A percentile compares a stretch with the other conserved stretches of the same genome.
These are phyloP conservation scores for Matsumurasca onukii DNA, from an alignment of 1,140 invertebrate genomes.

Conservation along the genomic window DNA sequence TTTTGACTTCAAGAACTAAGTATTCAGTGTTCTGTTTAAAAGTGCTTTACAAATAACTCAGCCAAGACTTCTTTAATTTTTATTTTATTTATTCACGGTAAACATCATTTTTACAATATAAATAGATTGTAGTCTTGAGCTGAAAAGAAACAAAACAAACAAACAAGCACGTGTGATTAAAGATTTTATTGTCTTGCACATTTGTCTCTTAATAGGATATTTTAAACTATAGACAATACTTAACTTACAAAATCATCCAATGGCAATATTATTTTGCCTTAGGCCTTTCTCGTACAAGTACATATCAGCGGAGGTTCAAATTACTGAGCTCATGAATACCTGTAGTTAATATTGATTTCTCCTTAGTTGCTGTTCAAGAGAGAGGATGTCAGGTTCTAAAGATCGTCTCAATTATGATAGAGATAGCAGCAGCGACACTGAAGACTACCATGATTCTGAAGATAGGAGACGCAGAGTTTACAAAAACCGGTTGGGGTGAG, in stretches of 20 bases:
- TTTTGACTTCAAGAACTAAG: no score
- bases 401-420: slow-evolving; percentile 55
- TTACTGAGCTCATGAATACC: no score
- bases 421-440: slow-evolving; percentile 70
- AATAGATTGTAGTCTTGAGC: no score
- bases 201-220: not conserved
- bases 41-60: no score
- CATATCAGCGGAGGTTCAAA: not conserved
- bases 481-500: slow-evolving; percentile 63
- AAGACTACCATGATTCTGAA: slow-evolving; percentile 65
- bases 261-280: not conserved
- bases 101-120: no score
- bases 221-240: not conserved
- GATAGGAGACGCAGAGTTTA: slow-evolving; percentile 61
- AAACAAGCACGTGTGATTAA: not conserved
- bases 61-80: no score
- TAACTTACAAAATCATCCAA: not conserved
- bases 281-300: not conserved
- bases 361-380: slow-evolving; percentile 28
- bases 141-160: no score
- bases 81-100: no score
- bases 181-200: not conserved
- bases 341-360: no score
- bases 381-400: slow-evolving; percentile 50
- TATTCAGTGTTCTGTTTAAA: no score